Conservation (phyloP, 2,113 vertebrate species). For the Lepus europaeus region DNA sequence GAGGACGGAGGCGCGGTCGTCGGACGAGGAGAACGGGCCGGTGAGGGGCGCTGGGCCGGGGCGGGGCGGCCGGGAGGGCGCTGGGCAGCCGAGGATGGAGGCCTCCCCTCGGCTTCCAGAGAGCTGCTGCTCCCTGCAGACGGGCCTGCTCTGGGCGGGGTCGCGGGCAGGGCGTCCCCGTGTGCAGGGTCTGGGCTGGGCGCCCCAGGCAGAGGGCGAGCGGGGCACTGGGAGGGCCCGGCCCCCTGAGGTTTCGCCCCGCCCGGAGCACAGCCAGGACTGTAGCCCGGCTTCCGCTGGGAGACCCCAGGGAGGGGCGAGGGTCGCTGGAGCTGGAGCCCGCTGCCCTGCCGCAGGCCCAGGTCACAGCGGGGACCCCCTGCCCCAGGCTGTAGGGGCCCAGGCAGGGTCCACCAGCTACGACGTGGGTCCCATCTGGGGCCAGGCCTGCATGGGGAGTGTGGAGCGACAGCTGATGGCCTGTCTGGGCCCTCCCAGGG, state of each 20-base stretch:
- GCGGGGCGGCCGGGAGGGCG: background rate
- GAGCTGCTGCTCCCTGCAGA: no score
- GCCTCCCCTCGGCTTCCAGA: background rate
- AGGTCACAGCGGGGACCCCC: background rate
- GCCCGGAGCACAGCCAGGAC: background rate
- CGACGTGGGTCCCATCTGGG: no score
- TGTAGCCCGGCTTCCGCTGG: background rate
- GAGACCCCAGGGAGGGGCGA: no score
- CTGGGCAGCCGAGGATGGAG: background rate
- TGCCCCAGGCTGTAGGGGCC: no score
- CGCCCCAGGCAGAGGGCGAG: background rate
- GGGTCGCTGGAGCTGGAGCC: no score
- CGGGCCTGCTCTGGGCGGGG: background rate
- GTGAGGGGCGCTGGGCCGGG: conserved; percentile 82
- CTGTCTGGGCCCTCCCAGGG: background rate
- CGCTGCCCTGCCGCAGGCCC: no score
- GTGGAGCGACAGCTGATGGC: background rate
- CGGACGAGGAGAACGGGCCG: conserved; percentile 91
- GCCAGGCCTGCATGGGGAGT: no score
- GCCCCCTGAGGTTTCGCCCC: background rate
- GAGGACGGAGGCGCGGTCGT: conserved; percentile 83
- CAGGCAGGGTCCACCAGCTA: background rate
- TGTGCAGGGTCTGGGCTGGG: background rate
- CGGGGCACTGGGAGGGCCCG: background rate
- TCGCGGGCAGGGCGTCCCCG: no score